Evolutionary conservation across 1,140 invertebrate species (phyloP).

Genomic region (Yoshiicerus persimilis): DNA sequence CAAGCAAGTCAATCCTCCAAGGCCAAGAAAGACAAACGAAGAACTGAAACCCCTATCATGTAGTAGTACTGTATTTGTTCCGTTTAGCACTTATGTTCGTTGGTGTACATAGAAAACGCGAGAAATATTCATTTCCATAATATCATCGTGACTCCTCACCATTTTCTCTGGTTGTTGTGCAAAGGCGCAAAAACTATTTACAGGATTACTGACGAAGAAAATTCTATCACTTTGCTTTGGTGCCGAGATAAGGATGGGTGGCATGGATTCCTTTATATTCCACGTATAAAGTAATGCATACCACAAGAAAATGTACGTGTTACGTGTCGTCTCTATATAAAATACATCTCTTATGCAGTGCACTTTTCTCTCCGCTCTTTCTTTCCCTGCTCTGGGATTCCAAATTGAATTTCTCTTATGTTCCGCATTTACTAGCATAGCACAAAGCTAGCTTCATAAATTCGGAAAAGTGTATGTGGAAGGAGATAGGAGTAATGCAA

Average conservation of each 20-base stretch:
- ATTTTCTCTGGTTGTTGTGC: neutral
- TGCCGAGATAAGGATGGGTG: slow-evolving; percentile 7
- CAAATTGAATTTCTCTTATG: neutral
- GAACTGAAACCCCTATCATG: neutral
- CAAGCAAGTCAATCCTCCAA: neutral
- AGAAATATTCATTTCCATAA: slow-evolving; percentile 24
- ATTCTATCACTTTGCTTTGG: slow-evolving; percentile 20
- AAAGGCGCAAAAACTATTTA: slow-evolving; percentile 16
- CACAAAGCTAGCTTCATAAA: neutral
- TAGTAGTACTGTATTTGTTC: neutral
- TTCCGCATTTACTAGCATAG: neutral
- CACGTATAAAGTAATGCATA: too few species aligned
- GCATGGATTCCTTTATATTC: neutral
- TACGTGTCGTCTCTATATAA: neutral
- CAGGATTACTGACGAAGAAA: slow-evolving; percentile 4
- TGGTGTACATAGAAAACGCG: neutral
- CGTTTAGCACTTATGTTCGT: neutral
- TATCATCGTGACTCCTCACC: slow-evolving; percentile 7
- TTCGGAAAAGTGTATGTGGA: neutral
- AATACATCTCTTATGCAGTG: neutral
- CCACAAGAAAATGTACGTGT: neutral
- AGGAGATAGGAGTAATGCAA: neutral
- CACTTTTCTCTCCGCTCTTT: neutral
- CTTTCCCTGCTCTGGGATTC: neutral
- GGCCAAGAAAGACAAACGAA: neutral